These are phyloP conservation scores for Alectura lathami DNA, from an alignment of 2,113 vertebrate species.

Conservation along the genomic window DNA sequence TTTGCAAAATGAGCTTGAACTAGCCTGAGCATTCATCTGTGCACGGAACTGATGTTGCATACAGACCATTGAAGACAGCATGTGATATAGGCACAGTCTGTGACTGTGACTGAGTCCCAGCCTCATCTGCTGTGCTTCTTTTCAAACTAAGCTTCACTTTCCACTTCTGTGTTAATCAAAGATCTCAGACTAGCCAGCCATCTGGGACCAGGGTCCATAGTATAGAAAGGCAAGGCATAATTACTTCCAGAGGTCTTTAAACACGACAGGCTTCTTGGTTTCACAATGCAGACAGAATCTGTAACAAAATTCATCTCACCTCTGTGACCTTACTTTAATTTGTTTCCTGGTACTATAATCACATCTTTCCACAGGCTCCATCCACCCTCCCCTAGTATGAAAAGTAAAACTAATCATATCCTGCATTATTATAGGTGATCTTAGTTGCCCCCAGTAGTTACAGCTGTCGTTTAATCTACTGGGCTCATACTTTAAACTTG, in stretches of 20 bases:
- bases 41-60: not conserved
- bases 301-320: not conserved
- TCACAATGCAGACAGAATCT: not conserved
- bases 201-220: not conserved
- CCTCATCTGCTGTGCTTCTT: not conserved
- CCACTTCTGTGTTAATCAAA: not conserved
- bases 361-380: not conserved
- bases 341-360: not conserved
- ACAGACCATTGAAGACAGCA: not conserved
- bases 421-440: not conserved
- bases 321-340: not conserved
- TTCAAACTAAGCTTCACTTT: not conserved
- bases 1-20: not conserved
- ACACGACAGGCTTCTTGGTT: not conserved
- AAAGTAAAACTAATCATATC: not conserved
- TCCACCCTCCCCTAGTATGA: not conserved
- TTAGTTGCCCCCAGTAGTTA: not conserved
- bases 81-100: not conserved
- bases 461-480: not conserved
- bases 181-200: not conserved
- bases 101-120: not conserved
- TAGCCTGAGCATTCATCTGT: not conserved
- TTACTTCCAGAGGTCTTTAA: conserved; percentile 16
- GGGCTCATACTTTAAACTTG: not conserved
- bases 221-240: not conserved